Base-by-base conservation (phyloP, 1,140 invertebrate genomes). In the Leptoteleia sp. region DNA sequence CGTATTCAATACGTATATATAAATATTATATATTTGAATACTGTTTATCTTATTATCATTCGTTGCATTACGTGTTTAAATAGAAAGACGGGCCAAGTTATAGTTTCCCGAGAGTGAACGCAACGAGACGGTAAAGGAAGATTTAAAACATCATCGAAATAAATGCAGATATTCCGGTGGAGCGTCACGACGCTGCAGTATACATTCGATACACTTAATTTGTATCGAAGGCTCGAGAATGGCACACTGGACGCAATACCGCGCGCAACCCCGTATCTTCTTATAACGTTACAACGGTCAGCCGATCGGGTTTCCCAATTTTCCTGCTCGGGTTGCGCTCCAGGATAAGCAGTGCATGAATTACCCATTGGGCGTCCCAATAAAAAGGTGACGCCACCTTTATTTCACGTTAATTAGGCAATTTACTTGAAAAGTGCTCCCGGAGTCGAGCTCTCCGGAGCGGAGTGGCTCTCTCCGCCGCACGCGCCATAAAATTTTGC, bases 361-460 rank as follows among this genome's bases (percentile, higher is more conserved):
- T 62, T 54, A 62, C 13, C 38, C 38, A 47, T 38, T 11, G 15
- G 13, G 27, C 33, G 19, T 16, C 1, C 5, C 33, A 50, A 59
- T 33, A 62, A 73, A 55, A 73, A 65, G 50, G 50, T 50, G 59
- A 59, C 43, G 33, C 12, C 25, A 55, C 48, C 59, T 73, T 73
- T 73, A 57, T 73, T 59, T 64, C 48, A 65, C 43, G 70, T 73
- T 73, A 73, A 73, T 73, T 73, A 73, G 70, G 37, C 70, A 73
- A 73, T 73, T 73, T 73, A 50, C 22, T 48, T 47, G 70, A 73
- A 73, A n/a, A n/a, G n/a, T 65, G 43, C 40, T 16, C 19, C 38
- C 6, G 17, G 42, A 15, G 0, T 11, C 15, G 9, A 54, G 55
- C 68, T 57, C 62, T 48, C 7, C 7, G n/a, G n/a, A n/a, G 15